Evolutionary conservation across 2,113 vertebrate species (phyloP), one percentile per base, ranked within the genome.

Genomic region (Natator depressus): DNA sequence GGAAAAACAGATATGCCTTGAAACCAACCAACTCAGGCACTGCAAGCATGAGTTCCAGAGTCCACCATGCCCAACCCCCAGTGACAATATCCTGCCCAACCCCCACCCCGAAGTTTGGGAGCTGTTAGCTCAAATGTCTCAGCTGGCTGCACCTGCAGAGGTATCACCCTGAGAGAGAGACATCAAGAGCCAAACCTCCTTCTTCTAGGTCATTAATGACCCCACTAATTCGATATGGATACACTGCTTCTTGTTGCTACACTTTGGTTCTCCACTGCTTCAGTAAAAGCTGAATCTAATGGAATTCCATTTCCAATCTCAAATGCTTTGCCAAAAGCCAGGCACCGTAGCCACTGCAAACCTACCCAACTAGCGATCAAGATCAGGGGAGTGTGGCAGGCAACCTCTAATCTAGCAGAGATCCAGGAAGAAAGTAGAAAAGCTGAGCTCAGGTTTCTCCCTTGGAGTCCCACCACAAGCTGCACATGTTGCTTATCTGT

Each of bases 111-210:
- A 38, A 82, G 57, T 57, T 25, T 13, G 29, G 65, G 1, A 13
- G 42, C 13, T 38, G 1, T 78, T 38, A 72, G n/a, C n/a, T 72
- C n/a, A 47, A 78, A 78, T 14, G 25, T 19, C 75, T 47, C 25
- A 49, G 16, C 42, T 0, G 0, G 62, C 14, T 78, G 42, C 25
- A 89, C 38, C 82, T 1, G 14, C 8, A 5, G 20, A 1, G 0
- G 5, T 29, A 78, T 47, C 16, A 50, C 12, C 5, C 65, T 13
- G 25, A 19, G 25, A 53, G 35, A 27, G 49, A 80, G 24, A 38
- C 38, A 25, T 8, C 38, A 80, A 59, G 14, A 24, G 59, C 25
- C 79, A 82, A 29, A 55, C 1, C 1, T 2, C 16, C 76, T 86
- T 79, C 8, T 14, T n/a, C 35, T 6, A 59, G 47, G 1, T 42